Evolutionary conservation across 2,113 vertebrate genomes (phyloP).

Genomic region (Sinocyclocheilus anshuiensis): DNA sequence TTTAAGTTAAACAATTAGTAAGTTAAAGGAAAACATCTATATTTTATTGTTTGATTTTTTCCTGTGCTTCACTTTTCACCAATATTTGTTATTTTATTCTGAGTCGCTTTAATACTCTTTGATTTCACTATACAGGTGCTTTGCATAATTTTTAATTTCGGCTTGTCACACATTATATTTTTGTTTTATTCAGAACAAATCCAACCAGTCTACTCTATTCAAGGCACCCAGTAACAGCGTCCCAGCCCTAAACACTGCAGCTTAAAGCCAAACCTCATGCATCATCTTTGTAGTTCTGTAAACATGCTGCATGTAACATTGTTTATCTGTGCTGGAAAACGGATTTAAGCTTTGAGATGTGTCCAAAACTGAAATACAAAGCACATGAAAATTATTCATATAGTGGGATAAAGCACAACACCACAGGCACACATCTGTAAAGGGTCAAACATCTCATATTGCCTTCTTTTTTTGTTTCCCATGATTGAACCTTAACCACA

Average conservation of each 20-base stretch:
- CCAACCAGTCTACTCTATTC: not conserved
- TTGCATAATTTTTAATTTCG: not conserved
- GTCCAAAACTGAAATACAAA: constrained; percentile 30
- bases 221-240: not conserved
- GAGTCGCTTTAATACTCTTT: not conserved
- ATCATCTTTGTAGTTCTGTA: constrained; percentile 20
- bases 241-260: not conserved
- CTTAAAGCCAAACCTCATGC: constrained; percentile 28
- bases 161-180: not conserved
- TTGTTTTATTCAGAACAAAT: constrained; percentile 3
- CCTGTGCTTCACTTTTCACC: not conserved
- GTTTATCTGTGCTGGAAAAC: constrained; percentile 24
- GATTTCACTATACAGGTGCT: not conserved
- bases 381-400: constrained; percentile 29
- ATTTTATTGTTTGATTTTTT: not conserved
- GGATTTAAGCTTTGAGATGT: constrained; percentile 38
- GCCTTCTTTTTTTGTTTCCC: not conserved
- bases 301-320: constrained; percentile 28
- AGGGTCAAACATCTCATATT: constrained; percentile 1
- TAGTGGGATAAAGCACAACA: constrained; percentile 5
- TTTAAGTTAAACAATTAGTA: not conserved
- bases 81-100: not conserved
- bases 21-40: not conserved
- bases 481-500: not conserved
- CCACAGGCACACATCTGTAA: not conserved